Percentiles rank a stretch among this genome's conserved stretches.
Conservation (phyloP, 2,888 invertebrate species). For the Anticlea derivata region DNA sequence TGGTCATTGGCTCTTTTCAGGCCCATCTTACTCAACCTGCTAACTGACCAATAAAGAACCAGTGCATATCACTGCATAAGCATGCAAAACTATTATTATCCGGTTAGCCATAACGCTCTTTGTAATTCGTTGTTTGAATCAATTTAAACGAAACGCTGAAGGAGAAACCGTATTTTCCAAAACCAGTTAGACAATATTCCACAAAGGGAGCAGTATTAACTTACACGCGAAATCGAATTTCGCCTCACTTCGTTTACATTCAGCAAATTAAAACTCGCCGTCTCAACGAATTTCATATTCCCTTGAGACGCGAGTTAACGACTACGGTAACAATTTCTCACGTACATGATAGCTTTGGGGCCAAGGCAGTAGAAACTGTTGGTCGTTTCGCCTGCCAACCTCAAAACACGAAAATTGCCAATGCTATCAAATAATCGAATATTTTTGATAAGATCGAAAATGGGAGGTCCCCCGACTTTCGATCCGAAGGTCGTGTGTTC, state of each 20-base stretch:
- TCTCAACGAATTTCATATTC: slow-evolving; percentile 30
- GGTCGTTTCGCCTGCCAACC: slow-evolving; percentile 21
- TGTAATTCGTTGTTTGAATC: not conserved
- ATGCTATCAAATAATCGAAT: slow-evolving; percentile 6
- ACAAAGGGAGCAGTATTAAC: slow-evolving; percentile 6
- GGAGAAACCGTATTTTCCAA: not conserved
- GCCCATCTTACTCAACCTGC: too few relatives aligned
- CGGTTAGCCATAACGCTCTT: not conserved
- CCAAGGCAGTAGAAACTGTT: slow-evolving; percentile 32
- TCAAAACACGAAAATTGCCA: slow-evolving; percentile 27
- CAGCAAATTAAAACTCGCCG: slow-evolving; percentile 28
- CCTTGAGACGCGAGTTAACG: slow-evolving; percentile 30
- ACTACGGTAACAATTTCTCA: slow-evolving; percentile 24
- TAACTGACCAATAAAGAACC: too few relatives aligned
- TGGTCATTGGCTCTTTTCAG: too few relatives aligned
- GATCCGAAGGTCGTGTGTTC: too few relatives aligned
- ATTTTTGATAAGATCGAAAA: too few relatives aligned
- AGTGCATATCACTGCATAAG: too few relatives aligned
- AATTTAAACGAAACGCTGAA: not conserved
- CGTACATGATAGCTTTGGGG: slow-evolving; percentile 29
- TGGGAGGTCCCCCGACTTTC: too few relatives aligned
- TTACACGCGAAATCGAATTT: slow-evolving; percentile 20
- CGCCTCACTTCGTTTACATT: slow-evolving; percentile 29
- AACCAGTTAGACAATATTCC: not conserved
- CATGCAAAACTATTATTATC: not conserved